Base-by-base conservation (phyloP, 2,888 invertebrate species). In the Escarpia spicata region DNA sequence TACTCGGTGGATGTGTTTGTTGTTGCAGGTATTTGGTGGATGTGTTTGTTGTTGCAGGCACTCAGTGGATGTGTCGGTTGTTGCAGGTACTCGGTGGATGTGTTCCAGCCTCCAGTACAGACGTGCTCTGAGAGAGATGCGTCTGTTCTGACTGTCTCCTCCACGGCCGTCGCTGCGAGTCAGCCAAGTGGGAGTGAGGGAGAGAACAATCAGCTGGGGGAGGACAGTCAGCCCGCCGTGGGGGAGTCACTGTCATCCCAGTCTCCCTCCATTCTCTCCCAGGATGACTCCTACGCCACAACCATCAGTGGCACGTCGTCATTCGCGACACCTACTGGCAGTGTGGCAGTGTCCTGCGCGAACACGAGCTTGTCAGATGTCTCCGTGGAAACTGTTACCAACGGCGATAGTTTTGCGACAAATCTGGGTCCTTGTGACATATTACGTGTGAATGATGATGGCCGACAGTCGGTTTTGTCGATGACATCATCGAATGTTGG, bases 21-120 rank as follows among this genome's bases (percentile, higher is more conserved):
- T 90, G 45, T 93, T 93, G 0, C 94, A 96, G 96, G 94, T 96
- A 96, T 94, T 96, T 96, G 1, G 96, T 97, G 44, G 96, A 96
- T 92, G 90, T 44, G 45, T 9, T 90, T 93, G 4, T 90, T 90
- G 45, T 93, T 93, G 0, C 94, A 96, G 96, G 94, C 95, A 96
- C 94, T 96, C 97, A 0, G 96, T 97, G 44, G 96, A 96, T 92
- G 90, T 44, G 45, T 9, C 52, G 92, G 4, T 90, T 90, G 45
- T 93, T 93, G 0, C 94, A 96, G 96, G 94, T 96, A 96, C 94
- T 96, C 97, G 1, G 96, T 97, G 44, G 96, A 96, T 94, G 95
- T 96, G n/a, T 97, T 97, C 94, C 96, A 96, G 93, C 96, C 96
- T 6, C 96, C 97, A 10, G 75, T 75, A n/a, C 75, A 75, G 75